Conservation (phyloP, 2,113 vertebrate genomes). For the Eptesicus fuscus region DNA sequence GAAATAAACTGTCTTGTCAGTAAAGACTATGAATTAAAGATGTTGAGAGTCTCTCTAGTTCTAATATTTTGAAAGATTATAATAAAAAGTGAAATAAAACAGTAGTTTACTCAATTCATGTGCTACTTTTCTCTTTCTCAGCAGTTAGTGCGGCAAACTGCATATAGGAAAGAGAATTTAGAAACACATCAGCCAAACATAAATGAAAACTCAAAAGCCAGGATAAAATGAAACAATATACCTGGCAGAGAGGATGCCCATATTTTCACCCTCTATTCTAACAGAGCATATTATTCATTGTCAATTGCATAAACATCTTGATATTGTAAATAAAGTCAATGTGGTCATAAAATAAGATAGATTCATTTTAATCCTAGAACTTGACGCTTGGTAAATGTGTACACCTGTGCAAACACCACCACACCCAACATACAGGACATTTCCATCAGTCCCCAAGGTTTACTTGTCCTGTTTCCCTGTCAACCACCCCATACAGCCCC, state of each 20-base stretch:
- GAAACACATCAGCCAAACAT: background rate
- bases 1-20: background rate
- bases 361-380: background rate
- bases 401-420: background rate
- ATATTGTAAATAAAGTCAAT: background rate
- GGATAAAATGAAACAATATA: background rate
- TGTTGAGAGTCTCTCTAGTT: background rate
- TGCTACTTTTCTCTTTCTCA: background rate
- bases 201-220: background rate
- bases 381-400: background rate
- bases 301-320: background rate
- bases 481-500: background rate
- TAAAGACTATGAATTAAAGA: background rate
- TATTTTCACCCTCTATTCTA: background rate
- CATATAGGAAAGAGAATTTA: background rate
- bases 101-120: background rate
- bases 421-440: background rate
- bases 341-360: background rate
- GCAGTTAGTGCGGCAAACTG: background rate
- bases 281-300: background rate
- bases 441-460: background rate
- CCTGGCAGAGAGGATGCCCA: background rate
- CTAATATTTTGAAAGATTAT: background rate
- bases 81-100: conserved; percentile 30
- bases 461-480: background rate